Evolutionary conservation across 2,113 vertebrate genomes (phyloP).

Genomic region (Mionectes macconnelli): DNA sequence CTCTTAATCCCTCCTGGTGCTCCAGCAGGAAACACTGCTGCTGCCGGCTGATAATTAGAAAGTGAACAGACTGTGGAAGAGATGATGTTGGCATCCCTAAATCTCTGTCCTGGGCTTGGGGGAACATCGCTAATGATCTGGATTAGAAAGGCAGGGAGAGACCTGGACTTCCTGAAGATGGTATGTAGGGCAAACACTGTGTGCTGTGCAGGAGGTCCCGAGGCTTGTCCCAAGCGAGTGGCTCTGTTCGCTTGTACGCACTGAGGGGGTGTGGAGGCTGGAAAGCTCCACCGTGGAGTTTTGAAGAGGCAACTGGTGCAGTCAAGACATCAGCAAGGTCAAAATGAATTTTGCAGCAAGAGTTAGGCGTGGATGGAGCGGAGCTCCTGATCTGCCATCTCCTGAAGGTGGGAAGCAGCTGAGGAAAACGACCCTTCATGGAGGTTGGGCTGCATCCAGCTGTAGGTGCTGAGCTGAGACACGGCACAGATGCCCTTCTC

Average conservation of each 20-base stretch:
- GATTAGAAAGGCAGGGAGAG: background rate
- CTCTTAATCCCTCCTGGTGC: background rate
- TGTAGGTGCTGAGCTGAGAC: background rate
- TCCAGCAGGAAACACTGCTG: background rate
- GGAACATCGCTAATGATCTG: background rate
- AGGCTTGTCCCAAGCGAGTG: rapidly evolving
- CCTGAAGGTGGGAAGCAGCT: background rate
- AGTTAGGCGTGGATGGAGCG: background rate
- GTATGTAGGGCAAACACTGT: background rate
- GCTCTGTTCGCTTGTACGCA: rapidly evolving
- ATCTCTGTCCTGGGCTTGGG: conserved; percentile 3
- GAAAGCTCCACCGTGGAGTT: background rate
- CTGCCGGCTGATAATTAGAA: background rate
- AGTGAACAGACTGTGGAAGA: background rate
- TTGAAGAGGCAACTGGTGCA: background rate
- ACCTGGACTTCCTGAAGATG: rapidly evolving
- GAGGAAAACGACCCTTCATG: background rate
- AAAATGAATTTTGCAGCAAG: background rate
- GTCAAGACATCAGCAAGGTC: background rate
- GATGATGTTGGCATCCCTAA: background rate
- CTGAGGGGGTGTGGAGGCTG: background rate
- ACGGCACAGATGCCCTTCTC: rapidly evolving
- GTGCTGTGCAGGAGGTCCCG: background rate
- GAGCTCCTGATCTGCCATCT: rapidly evolving
- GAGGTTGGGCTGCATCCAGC: background rate